Conservation (phyloP, 2,113 vertebrate species). For the Lycaon pictus region DNA sequence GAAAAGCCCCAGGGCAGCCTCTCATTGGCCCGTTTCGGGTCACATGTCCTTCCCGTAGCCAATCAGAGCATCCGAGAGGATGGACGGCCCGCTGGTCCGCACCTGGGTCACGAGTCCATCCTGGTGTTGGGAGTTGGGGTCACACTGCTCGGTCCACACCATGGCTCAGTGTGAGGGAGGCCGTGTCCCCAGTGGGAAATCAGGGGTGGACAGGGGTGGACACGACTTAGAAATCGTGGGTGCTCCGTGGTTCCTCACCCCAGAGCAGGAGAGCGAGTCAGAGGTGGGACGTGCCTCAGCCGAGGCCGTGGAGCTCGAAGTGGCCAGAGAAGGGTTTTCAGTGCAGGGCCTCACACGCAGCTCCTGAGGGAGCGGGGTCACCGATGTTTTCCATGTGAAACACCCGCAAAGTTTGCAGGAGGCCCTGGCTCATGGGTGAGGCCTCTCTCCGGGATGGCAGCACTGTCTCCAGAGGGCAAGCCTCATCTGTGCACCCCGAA, state of each 20-base stretch:
- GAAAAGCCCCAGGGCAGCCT: background rate
- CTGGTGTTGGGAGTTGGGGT: background rate
- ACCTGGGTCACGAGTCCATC: accelerated
- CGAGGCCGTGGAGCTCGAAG: background rate
- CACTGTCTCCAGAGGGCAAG: background rate
- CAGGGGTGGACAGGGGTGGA: background rate
- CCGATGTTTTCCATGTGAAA: background rate
- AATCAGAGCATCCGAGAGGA: background rate
- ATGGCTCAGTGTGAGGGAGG: background rate
- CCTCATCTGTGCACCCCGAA: background rate
- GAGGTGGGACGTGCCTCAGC: background rate
- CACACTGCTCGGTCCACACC: background rate
- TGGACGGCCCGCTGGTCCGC: background rate
- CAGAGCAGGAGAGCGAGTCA: background rate
- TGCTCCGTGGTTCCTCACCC: background rate
- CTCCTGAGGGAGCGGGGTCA: accelerated
- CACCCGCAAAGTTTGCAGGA: background rate
- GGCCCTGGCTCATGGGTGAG: background rate
- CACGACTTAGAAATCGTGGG: background rate
- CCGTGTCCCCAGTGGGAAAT: background rate
- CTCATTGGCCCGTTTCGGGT: background rate
- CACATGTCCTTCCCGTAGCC: background rate
- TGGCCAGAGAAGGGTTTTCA: background rate
- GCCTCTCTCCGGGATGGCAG: background rate
- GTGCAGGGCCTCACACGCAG: background rate